Evolutionary conservation across 2,113 vertebrate genomes (phyloP).

Genomic region (Plecturocebus donacophilus): DNA sequence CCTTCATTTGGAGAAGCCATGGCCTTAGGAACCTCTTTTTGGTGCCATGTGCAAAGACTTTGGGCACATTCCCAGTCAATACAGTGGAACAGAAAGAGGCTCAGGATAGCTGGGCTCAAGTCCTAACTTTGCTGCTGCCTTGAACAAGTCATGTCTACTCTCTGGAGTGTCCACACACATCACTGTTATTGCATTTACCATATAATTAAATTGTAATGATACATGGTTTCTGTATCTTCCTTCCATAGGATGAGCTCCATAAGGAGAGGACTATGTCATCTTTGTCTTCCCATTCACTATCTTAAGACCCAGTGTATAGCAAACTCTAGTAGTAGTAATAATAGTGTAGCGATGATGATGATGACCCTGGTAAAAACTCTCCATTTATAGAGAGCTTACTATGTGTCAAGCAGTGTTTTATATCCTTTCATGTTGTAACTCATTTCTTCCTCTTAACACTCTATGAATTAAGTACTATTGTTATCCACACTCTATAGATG

Average conservation of each 20-base stretch:
- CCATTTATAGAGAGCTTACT: neutral
- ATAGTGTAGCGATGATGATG: neutral
- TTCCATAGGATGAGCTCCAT: neutral
- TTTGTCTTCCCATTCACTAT: neutral
- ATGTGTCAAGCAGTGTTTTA: neutral
- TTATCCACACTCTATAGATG: neutral
- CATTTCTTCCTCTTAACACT: neutral
- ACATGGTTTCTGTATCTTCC: neutral
- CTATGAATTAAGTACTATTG: slow-evolving; percentile 14
- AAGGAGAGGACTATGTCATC: neutral
- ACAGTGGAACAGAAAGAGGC: neutral
- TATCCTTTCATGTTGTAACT: neutral
- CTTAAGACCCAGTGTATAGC: neutral
- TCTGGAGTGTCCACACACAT: neutral
- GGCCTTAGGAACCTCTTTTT: slow-evolving; percentile 42
- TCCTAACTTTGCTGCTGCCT: neutral
- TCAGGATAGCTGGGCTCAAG: neutral
- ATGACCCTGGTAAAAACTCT: neutral
- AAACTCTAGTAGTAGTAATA: neutral
- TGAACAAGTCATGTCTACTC: neutral
- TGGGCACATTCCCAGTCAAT: neutral
- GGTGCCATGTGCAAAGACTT: slow-evolving; percentile 10
- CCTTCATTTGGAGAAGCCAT: neutral
- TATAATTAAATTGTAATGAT: neutral
- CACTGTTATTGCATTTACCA: neutral